Evolutionary conservation across 2,113 vertebrate genomes (phyloP).

Genomic region (Callopanchax toddi): DNA sequence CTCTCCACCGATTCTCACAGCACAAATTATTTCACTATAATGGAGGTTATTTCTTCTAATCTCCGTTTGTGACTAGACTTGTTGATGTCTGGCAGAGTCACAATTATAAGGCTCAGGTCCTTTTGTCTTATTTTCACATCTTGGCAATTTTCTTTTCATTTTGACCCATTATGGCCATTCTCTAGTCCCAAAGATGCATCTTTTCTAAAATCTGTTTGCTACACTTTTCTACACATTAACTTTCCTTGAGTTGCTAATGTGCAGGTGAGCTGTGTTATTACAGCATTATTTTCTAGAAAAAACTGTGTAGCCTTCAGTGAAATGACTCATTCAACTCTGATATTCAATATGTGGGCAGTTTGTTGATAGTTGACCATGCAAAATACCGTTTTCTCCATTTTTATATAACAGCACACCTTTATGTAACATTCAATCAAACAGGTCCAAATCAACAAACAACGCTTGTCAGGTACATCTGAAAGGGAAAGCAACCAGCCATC

Average conservation of each 20-base stretch:
- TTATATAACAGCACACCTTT: slow-evolving; percentile 31
- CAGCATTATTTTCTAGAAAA: neutral
- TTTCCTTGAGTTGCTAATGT: neutral
- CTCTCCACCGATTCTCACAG: neutral
- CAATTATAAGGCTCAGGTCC: too few relatives aligned
- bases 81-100: neutral
- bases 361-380: neutral
- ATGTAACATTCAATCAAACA: slow-evolving; percentile 32
- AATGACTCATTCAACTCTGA: neutral
- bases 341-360: neutral
- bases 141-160: too few relatives aligned
- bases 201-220: too few relatives aligned
- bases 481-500: slow-evolving; percentile 40
- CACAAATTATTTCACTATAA: neutral
- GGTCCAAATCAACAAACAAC: slow-evolving; percentile 32
- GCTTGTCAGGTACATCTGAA: slow-evolving; percentile 43
- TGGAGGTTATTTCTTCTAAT: neutral
- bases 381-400: neutral
- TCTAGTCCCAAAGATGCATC: too few relatives aligned
- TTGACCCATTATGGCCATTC: too few relatives aligned
- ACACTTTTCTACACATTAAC: neutral
- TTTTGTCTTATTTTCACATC: too few relatives aligned
- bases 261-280: neutral
- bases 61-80: neutral
- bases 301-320: neutral